phyloP scores from a whole-genome alignment of 1,140 invertebrate genomes.

The Dolichoris vasculosae region DNA sequence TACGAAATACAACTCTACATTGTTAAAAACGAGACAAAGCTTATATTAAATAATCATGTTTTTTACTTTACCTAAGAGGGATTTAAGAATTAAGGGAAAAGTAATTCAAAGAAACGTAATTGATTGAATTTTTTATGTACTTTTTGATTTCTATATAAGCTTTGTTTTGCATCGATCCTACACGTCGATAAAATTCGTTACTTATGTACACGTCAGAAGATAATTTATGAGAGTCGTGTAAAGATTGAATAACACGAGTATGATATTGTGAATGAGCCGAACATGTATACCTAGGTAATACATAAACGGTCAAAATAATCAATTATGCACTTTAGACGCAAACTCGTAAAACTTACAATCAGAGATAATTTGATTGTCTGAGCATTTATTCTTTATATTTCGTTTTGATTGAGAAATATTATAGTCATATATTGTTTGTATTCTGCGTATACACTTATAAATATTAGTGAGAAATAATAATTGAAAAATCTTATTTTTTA shows the following conservation, averaged over 20 bases:
- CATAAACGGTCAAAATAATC: background rate
- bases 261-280: constrained; percentile 10
- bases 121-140: background rate
- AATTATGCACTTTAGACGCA: background rate
- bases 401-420: background rate
- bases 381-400: background rate
- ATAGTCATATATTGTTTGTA: too few relatives aligned
- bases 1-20: too few relatives aligned
- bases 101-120: too few relatives aligned
- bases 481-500: background rate
- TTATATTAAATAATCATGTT: too few relatives aligned
- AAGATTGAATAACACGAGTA: constrained; percentile 3
- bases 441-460: too few relatives aligned
- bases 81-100: too few relatives aligned
- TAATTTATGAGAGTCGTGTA: constrained; percentile 18
- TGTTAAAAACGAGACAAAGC: too few relatives aligned
- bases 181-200: background rate
- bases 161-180: background rate
- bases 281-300: background rate
- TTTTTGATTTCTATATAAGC: background rate
- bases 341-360: background rate
- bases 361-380: background rate
- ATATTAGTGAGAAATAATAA: background rate
- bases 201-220: constrained; percentile 7
- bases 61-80: too few relatives aligned